These are phyloP conservation scores for Datnioides undecimradiatus DNA, from an alignment of 2,113 vertebrate species.

Conservation along the genomic window DNA sequence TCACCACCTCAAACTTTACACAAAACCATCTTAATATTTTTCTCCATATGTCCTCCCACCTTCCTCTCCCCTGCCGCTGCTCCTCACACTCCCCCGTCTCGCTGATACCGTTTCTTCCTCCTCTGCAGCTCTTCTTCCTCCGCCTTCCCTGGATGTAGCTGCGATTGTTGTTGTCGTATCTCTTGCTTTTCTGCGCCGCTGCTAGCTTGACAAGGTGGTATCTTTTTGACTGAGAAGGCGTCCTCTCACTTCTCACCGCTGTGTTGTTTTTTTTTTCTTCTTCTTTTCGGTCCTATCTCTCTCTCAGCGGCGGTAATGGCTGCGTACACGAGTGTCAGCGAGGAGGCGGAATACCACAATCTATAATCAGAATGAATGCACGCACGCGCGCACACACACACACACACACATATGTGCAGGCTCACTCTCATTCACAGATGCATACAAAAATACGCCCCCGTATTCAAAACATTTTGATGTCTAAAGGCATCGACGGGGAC, in stretches of 20 bases:
- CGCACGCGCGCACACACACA: background rate
- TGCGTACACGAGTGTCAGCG: slow-evolving; percentile 32
- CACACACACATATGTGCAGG: background rate
- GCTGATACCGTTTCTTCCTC: background rate
- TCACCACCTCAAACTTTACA: background rate
- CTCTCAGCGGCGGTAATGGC: slow-evolving; percentile 27
- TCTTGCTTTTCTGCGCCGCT: background rate
- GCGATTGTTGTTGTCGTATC: slow-evolving; percentile 25
- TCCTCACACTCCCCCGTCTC: background rate
- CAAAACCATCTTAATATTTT: background rate
- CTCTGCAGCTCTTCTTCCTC: background rate
- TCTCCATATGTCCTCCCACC: background rate
- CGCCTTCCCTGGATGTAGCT: slow-evolving; percentile 5
- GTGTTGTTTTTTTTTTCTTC: too few species aligned
- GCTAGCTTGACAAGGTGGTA: slow-evolving; percentile 17
- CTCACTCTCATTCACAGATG: slow-evolving; percentile 43
- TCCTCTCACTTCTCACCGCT: slow-evolving; percentile 25
- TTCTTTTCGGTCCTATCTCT: background rate
- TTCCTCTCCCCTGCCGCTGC: background rate
- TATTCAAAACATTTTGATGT: slow-evolving; percentile 23
- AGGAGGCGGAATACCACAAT: slow-evolving; percentile 51
- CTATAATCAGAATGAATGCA: slow-evolving; percentile 47
- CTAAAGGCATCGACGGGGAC: slow-evolving; percentile 24
- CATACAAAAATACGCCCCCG: slow-evolving; percentile 25
- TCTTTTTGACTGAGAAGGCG: slow-evolving; percentile 28